Percentiles rank a stretch among this genome's conserved stretches.
Conservation (phyloP, 2,113 vertebrate species). For the Amazona vittata region DNA sequence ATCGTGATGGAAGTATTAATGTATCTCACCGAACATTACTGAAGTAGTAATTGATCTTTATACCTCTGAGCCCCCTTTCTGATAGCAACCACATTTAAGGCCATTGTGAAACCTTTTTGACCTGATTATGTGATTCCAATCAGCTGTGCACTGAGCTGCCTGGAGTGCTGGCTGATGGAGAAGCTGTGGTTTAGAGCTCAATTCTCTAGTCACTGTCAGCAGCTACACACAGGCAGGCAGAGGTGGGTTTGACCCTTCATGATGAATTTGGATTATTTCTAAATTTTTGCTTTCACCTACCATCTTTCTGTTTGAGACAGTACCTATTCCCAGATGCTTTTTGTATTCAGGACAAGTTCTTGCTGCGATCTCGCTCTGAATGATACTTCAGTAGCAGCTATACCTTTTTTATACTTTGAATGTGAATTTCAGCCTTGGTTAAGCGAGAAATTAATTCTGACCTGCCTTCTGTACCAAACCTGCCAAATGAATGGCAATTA, state of each 20-base stretch:
- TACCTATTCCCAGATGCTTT: background rate
- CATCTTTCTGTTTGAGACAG: background rate
- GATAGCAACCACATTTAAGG: background rate
- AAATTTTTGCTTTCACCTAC: background rate
- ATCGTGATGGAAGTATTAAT: background rate
- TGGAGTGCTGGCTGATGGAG: background rate
- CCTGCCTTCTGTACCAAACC: background rate
- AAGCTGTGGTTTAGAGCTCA: background rate
- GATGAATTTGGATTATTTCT: background rate
- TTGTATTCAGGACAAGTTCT: conserved; percentile 23
- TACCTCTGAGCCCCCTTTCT: background rate
- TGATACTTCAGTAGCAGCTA: background rate
- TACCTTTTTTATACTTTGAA: conserved; percentile 14
- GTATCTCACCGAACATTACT: background rate
- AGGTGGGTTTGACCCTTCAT: background rate
- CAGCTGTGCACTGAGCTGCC: background rate
- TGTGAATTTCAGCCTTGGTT: conserved; percentile 37
- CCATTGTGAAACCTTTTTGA: background rate
- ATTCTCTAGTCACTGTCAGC: background rate
- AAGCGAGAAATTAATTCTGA: conserved; percentile 50
- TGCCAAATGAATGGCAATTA: conserved; percentile 71
- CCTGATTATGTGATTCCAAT: conserved; percentile 6
- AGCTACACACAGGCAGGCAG: background rate
- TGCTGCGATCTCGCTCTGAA: background rate
- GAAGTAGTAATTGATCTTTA: background rate